Evolutionary conservation across 1,140 invertebrate genomes (phyloP).

Genomic region (Drosophila dunni): DNA sequence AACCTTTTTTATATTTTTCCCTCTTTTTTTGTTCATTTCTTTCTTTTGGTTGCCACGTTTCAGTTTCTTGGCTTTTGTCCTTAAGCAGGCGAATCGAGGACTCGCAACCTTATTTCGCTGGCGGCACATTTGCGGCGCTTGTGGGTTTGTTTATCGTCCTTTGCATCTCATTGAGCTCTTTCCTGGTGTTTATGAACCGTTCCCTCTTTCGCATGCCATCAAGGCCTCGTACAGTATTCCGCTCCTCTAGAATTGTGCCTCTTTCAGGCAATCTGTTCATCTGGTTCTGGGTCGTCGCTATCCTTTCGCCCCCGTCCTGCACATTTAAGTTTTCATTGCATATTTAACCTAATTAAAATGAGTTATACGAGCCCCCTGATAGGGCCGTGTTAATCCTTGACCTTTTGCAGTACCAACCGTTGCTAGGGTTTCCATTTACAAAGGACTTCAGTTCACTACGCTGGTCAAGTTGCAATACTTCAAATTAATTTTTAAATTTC

Average conservation of each 20-base stretch:
- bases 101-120: slow-evolving; percentile 69
- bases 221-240: slow-evolving; percentile 13
- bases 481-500: not conserved
- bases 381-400: slow-evolving; percentile 57
- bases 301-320: slow-evolving; percentile 31
- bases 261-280: slow-evolving; percentile 25
- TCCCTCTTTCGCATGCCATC: slow-evolving; percentile 21
- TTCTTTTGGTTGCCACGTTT: slow-evolving; percentile 50
- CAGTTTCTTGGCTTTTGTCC: slow-evolving; percentile 33
- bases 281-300: not conserved
- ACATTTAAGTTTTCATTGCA: slow-evolving; percentile 70
- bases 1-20: slow-evolving; percentile 36
- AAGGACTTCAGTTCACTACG: not conserved
- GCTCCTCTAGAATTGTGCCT: not conserved
- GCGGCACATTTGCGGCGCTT: slow-evolving; percentile 58
- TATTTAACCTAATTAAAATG: slow-evolving; percentile 82
- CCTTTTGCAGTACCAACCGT: slow-evolving; percentile 43
- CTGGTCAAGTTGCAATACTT: not conserved
- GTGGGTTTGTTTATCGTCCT: slow-evolving; percentile 76
- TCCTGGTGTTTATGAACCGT: slow-evolving; percentile 44
- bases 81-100: slow-evolving; percentile 46
- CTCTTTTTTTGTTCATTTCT: slow-evolving; percentile 15
- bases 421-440: not conserved
- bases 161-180: slow-evolving; percentile 78
- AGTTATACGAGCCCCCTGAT: slow-evolving; percentile 64